Conservation (phyloP, 1,140 invertebrate genomes). For the Heliothis virescens region DNA sequence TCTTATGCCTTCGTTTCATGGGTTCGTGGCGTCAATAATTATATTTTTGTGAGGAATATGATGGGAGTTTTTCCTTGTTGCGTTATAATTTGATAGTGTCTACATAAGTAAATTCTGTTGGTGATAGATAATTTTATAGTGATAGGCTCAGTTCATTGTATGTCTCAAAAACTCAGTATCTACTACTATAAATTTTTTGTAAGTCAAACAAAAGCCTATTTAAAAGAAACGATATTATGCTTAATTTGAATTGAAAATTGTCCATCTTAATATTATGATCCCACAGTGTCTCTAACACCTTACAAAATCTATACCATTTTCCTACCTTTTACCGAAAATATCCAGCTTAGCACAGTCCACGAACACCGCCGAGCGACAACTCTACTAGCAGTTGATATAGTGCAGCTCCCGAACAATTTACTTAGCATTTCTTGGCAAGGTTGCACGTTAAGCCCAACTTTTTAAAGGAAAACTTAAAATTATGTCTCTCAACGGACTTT, state of each 20-base stretch:
- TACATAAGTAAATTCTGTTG: too few species aligned
- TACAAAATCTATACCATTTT: too few species aligned
- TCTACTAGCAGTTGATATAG: slow-evolving; percentile 12
- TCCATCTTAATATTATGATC: too few species aligned
- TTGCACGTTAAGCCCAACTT: not conserved
- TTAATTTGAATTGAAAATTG: too few species aligned
- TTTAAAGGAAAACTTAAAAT: slow-evolving; percentile 26
- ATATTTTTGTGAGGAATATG: not conserved
- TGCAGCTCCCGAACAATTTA: slow-evolving; percentile 31
- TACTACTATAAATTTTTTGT: too few species aligned
- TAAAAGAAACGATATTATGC: too few species aligned
- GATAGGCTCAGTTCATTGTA: too few species aligned
- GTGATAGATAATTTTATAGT: too few species aligned
- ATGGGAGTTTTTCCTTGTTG: not conserved
- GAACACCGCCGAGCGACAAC: not conserved
- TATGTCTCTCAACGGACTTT: slow-evolving; percentile 28
- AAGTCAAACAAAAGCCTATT: too few species aligned
- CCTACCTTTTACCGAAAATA: not conserved
- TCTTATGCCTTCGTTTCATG: slow-evolving; percentile 16
- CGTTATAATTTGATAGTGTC: too few species aligned
- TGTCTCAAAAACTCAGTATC: too few species aligned
- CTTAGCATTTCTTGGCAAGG: slow-evolving; percentile 32
- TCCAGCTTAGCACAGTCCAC: not conserved
- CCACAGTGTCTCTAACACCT: too few species aligned
- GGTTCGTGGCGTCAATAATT: not conserved